Evolutionary conservation across 2,797 vertebrate species (phyloP).

Genomic region (Bovichtus diacanthus): DNA sequence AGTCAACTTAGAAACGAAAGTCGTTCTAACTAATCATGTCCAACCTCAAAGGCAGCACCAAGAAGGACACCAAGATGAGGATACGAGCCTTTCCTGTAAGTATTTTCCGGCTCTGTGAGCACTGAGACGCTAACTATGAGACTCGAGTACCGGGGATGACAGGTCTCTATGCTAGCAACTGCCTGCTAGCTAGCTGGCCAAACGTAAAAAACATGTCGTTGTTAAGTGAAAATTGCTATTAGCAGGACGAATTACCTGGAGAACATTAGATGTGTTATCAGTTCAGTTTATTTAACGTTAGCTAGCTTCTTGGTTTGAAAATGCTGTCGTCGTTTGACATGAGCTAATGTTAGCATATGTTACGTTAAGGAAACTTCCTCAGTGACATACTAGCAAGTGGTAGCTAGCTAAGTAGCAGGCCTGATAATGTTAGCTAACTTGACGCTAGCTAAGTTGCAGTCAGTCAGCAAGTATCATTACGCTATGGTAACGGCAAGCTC

Average conservation of each 20-base stretch:
- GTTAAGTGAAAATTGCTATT: constrained; percentile 28
- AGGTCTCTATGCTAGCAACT: constrained; percentile 56
- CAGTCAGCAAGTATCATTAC: constrained; percentile 31
- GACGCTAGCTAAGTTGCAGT: constrained; percentile 56
- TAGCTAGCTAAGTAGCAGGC: constrained; percentile 65
- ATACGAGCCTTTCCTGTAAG: constrained; percentile 98
- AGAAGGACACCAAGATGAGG: constrained; percentile 99
- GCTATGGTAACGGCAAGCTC: neutral
- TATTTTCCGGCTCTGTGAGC: constrained; percentile 60
- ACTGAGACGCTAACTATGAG: constrained; percentile 49
- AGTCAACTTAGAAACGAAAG: constrained; percentile 78
- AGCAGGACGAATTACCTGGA: neutral
- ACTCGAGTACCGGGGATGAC: constrained; percentile 70
- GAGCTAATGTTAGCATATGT: constrained; percentile 48
- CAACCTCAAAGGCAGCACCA: constrained; percentile 94
- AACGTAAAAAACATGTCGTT: constrained; percentile 47
- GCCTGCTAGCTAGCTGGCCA: constrained; percentile 49
- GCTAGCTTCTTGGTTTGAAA: neutral
- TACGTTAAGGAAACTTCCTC: constrained; percentile 37
- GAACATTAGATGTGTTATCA: neutral
- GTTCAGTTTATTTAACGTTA: neutral
- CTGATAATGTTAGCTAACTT: constrained; percentile 50
- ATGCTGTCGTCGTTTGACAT: constrained; percentile 28
- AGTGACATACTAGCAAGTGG: constrained; percentile 15
- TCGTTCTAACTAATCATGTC: constrained; percentile 89